phyloP scores from a whole-genome alignment of 2,888 invertebrate species.

The Rhagonycha fulva region DNA sequence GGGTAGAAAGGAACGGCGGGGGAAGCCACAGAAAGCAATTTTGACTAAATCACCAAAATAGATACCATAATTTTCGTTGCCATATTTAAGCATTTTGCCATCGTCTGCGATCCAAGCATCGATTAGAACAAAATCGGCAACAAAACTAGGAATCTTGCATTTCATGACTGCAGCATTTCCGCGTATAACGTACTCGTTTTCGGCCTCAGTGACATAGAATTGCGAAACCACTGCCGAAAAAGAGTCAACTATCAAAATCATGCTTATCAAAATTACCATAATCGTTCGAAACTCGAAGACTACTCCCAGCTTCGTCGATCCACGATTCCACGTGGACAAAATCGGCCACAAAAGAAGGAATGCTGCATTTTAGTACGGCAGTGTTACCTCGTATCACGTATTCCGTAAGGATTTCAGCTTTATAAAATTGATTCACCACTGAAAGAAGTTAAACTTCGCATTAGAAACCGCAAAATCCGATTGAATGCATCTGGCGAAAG shows the following conservation, averaged over 20 bases:
- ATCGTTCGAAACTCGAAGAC: slow-evolving; percentile 55
- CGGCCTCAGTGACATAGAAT: slow-evolving; percentile 88
- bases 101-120: slow-evolving; percentile 84
- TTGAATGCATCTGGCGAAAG: background rate
- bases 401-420: slow-evolving; percentile 73
- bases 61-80: slow-evolving; percentile 51
- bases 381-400: slow-evolving; percentile 76
- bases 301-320: slow-evolving; percentile 68
- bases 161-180: slow-evolving; percentile 91
- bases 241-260: slow-evolving; percentile 26
- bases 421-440: slow-evolving; percentile 75
- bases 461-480: background rate
- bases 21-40: slow-evolving; percentile 1
- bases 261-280: slow-evolving; percentile 55
- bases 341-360: slow-evolving; percentile 76
- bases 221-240: slow-evolving; percentile 79
- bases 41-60: slow-evolving; percentile 5
- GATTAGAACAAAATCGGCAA: slow-evolving; percentile 88
- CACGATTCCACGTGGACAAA: slow-evolving; percentile 73
- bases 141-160: slow-evolving; percentile 93
- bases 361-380: slow-evolving; percentile 73
- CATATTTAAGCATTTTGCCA: slow-evolving; percentile 65
- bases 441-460: slow-evolving; percentile 38
- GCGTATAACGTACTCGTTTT: slow-evolving; percentile 91
- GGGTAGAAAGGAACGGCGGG: background rate